These are phyloP conservation scores for Nesoenas mayeri DNA, from an alignment of 2,113 vertebrate species.

Conservation along the genomic window DNA sequence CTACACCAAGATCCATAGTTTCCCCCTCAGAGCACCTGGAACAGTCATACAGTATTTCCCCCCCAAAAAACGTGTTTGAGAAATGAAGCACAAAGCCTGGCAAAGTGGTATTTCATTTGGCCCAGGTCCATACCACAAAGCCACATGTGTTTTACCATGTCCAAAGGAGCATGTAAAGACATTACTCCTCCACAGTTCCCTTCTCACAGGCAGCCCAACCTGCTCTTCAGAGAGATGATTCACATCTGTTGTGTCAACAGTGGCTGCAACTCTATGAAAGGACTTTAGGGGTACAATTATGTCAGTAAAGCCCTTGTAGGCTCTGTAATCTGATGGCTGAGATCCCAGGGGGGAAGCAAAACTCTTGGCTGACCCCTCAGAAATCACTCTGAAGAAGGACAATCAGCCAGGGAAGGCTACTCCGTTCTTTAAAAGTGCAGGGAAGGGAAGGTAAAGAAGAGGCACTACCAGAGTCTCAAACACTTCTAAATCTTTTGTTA, in stretches of 20 bases:
- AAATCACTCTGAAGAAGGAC: neutral
- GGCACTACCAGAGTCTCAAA: neutral
- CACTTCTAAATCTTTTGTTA: neutral
- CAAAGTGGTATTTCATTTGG: neutral
- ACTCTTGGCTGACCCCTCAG: neutral
- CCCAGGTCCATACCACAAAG: neutral
- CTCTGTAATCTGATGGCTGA: neutral
- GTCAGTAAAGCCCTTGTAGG: neutral
- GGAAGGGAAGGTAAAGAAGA: neutral
- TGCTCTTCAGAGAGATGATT: neutral
- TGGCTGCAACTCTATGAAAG: neutral
- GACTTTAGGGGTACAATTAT: neutral
- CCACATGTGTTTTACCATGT: neutral
- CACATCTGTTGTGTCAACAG: neutral
- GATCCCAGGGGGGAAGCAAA: neutral
- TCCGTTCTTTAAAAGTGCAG: neutral
- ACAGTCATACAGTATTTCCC: neutral
- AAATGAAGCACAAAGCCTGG: neutral
- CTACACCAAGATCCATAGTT: neutral
- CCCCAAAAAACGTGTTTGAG: neutral
- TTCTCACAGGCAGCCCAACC: neutral
- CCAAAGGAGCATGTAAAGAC: neutral
- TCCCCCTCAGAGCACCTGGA: neutral
- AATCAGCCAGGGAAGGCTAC: neutral
- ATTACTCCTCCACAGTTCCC: neutral